Conservation (phyloP, 2,113 vertebrate genomes). For the Syngnathus floridae region DNA sequence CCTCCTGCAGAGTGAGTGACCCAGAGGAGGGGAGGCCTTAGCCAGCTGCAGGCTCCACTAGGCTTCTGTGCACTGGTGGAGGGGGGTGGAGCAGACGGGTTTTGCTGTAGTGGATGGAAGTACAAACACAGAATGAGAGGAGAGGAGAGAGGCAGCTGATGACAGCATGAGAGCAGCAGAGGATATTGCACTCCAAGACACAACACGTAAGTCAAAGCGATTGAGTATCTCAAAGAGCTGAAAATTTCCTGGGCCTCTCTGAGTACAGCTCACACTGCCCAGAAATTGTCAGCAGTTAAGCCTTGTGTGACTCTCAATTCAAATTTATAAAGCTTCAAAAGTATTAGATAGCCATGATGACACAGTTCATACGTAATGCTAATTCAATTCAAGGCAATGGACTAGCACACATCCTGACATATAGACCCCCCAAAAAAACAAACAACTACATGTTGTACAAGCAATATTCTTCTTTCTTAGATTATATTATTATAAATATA, state of each 20-base stretch:
- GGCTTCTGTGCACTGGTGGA: slow-evolving; percentile 37
- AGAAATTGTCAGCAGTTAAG: slow-evolving; percentile 4
- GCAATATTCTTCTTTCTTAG: no score
- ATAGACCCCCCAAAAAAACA: no score
- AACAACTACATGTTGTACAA: no score
- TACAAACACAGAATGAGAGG: slow-evolving; percentile 32
- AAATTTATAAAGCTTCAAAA: neutral
- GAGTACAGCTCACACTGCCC: slow-evolving; percentile 1
- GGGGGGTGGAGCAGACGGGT: slow-evolving; percentile 5
- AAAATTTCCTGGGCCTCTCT: slow-evolving; percentile 50
- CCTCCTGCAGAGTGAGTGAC: slow-evolving; percentile 53
- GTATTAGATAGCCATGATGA: no score
- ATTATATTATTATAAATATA: no score
- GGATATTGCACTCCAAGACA: slow-evolving; percentile 66
- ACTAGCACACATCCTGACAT: no score
- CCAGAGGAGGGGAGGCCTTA: slow-evolving; percentile 54
- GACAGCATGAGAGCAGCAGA: slow-evolving; percentile 63
- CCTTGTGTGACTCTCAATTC: neutral
- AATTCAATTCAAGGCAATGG: no score
- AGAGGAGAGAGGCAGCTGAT: slow-evolving; percentile 51
- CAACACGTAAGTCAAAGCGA: slow-evolving; percentile 60
- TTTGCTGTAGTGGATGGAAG: slow-evolving; percentile 21
- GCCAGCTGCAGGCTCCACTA: slow-evolving; percentile 63
- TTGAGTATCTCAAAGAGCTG: slow-evolving; percentile 44
- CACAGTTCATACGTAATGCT: no score